Conservation (phyloP, 37 sponge, comb jelly and placozoan species). For the Haliclona indistincta region DNA sequence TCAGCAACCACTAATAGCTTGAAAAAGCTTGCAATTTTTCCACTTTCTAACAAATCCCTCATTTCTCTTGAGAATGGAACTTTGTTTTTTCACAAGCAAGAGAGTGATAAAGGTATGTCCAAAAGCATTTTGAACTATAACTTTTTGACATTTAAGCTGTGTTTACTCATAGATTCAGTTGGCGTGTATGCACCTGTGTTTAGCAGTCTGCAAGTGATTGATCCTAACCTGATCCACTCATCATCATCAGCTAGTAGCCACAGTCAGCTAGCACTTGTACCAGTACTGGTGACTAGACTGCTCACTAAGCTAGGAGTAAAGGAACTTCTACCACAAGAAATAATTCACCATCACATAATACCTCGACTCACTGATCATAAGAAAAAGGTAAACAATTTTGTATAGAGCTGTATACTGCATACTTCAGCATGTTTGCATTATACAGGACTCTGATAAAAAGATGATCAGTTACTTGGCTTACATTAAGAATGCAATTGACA, state of each 20-base stretch:
- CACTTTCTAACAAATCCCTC: constrained; percentile 24
- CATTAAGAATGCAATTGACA: constrained; percentile 39
- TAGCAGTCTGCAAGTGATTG: constrained; percentile 41
- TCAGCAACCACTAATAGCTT: constrained; percentile 12
- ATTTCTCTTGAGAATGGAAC: constrained; percentile 8
- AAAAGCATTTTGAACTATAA: no score
- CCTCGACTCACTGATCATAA: constrained; percentile 29
- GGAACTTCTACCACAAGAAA: constrained; percentile 29
- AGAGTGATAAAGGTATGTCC: constrained; percentile 21
- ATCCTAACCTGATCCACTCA: no score
- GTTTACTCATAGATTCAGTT: no score
- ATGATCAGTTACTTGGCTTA: constrained; percentile 29
- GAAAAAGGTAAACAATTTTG: constrained; percentile 23
- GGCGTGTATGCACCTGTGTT: no score
- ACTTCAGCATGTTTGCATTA: not conserved
- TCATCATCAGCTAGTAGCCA: no score
- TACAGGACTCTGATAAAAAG: not conserved
- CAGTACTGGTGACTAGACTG: no score
- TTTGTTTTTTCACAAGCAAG: constrained; percentile 50
- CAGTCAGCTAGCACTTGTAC: no score
- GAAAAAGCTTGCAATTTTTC: constrained; percentile 34
- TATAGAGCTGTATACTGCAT: not conserved
- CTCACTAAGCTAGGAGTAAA: constrained; percentile 63
- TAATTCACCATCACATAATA: constrained; percentile 59
- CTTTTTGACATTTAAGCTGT: no score